phyloP scores from a whole-genome alignment of 2,888 invertebrate species.

The Cotesia congregata region DNA sequence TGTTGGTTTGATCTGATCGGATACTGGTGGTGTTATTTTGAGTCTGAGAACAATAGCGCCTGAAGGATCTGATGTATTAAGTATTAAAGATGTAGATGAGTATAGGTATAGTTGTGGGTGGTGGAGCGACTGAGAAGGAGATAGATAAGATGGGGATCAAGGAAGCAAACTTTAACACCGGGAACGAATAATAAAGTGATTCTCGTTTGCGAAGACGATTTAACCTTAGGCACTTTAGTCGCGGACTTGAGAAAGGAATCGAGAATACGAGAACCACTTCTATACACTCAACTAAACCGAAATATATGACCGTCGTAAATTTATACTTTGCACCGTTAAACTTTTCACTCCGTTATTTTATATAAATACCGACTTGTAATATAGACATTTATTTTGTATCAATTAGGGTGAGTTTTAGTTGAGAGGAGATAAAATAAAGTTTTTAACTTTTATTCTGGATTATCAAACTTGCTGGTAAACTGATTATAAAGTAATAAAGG shows the following conservation, averaged over 20 bases:
- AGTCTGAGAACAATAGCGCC: background rate
- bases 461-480: no score
- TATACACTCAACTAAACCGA: slow-evolving; percentile 41
- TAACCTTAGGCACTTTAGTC: slow-evolving; percentile 29
- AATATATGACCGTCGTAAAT: slow-evolving; percentile 52
- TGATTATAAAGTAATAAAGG: background rate
- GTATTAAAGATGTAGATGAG: slow-evolving; percentile 8
- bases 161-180: slow-evolving; percentile 29
- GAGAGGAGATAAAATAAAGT: background rate
- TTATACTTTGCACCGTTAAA: slow-evolving; percentile 48
- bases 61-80: background rate
- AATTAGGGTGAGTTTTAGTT: slow-evolving; percentile 8
- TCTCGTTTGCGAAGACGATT: slow-evolving; percentile 31
- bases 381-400: slow-evolving; percentile 8
- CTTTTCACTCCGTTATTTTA: slow-evolving; percentile 36
- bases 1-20: slow-evolving; percentile 1
- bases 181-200: slow-evolving; percentile 37
- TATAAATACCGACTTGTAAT: background rate
- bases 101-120: background rate
- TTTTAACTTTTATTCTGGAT: slow-evolving; percentile 8
- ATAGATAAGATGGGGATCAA: slow-evolving; percentile 4
- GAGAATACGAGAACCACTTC: slow-evolving; percentile 32
- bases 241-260: slow-evolving; percentile 33
- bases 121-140: background rate
- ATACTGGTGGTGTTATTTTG: slow-evolving; percentile 32